phyloP scores from a whole-genome alignment of 2,797 vertebrate species.

The Gila robusta region DNA sequence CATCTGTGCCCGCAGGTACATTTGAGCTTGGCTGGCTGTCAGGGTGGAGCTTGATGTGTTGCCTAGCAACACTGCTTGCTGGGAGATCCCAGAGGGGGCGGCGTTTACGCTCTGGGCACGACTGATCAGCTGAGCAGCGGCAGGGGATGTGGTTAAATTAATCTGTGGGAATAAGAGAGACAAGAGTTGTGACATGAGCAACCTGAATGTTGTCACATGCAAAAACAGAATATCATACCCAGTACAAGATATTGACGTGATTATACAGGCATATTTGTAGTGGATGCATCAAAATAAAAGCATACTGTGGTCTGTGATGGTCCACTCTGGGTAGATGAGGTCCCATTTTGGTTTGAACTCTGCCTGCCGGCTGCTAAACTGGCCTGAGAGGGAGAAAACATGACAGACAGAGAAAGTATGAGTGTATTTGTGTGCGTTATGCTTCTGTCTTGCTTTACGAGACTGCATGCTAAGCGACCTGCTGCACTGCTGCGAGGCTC shows the following conservation, averaged over 20 bases:
- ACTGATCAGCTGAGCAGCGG: constrained; percentile 92
- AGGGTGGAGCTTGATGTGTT: constrained; percentile 87
- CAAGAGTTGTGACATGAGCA: constrained; percentile 30
- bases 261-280: background rate
- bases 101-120: constrained; percentile 90
- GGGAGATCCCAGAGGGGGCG: constrained; percentile 87
- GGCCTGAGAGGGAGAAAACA: constrained; percentile 69
- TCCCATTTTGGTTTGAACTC: constrained; percentile 80
- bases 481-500: constrained; percentile 92
- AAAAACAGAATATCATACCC: constrained; percentile 1
- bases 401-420: background rate
- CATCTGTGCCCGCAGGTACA: constrained; percentile 99
- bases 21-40: constrained; percentile 96
- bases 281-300: constrained; percentile 33
- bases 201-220: background rate
- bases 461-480: constrained; percentile 75
- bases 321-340: constrained; percentile 81
- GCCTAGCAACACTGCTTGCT: constrained; percentile 94
- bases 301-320: constrained; percentile 89
- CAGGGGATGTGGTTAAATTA: constrained; percentile 90
- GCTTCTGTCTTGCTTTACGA: background rate
- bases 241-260: background rate
- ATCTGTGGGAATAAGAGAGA: constrained; percentile 80
- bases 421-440: background rate
- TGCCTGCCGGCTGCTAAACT: constrained; percentile 89